Evolutionary conservation across 2,113 vertebrate species (phyloP).

Genomic region (Tragulus kanchil): DNA sequence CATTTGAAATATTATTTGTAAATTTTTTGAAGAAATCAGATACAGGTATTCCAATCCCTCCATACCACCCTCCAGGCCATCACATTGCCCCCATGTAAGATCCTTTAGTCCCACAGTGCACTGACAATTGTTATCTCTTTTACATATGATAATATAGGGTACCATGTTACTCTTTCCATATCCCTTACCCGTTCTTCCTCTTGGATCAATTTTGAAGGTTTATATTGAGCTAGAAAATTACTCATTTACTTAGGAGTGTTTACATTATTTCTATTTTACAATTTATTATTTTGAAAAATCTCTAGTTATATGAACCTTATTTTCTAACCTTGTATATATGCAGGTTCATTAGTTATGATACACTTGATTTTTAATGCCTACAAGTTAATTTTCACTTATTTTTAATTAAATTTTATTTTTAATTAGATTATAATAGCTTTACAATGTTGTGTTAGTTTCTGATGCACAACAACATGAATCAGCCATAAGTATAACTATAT

Average conservation of each 20-base stretch:
- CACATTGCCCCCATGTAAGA: too few relatives aligned
- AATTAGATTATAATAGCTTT: background rate
- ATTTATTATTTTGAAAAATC: background rate
- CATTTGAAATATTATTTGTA: constrained; percentile 4
- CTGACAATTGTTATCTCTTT: too few relatives aligned
- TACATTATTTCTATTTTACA: background rate
- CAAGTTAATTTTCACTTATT: background rate
- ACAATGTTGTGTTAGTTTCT: background rate
- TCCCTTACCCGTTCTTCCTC: too few relatives aligned
- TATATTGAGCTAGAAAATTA: background rate
- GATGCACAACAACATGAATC: background rate
- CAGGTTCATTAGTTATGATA: background rate
- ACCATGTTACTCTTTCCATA: too few relatives aligned
- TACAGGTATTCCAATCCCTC: too few relatives aligned
- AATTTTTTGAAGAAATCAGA: background rate
- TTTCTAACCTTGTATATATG: background rate
- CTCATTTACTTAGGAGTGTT: background rate
- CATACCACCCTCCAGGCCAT: too few relatives aligned
- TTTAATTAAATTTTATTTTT: background rate
- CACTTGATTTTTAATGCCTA: background rate
- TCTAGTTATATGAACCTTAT: background rate
- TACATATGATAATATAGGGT: too few relatives aligned
- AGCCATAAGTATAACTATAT: background rate
- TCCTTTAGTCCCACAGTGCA: too few relatives aligned
- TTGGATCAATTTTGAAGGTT: background rate